Evolutionary conservation across 1,140 invertebrate species (phyloP), one percentile per base, ranked within the genome.

Genomic region (Dolichoris vasculosae): DNA sequence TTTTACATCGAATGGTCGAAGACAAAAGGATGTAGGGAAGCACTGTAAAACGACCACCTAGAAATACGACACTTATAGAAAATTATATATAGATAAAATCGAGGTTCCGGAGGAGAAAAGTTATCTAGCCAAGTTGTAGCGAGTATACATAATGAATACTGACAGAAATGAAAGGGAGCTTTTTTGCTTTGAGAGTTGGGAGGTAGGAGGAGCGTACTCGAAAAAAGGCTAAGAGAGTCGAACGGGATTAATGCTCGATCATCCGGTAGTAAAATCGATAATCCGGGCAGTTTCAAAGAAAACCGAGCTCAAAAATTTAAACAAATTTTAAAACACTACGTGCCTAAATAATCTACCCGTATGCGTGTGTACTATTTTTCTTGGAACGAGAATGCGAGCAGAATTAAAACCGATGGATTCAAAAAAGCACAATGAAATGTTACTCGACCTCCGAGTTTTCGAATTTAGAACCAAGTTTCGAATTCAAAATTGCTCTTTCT

Each of bases 311-410:
- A 35, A 35, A 46, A 67, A 67, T 46, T 63, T 69, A 48, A 69
- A 48, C 6, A 48, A 17, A 76, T 63, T 32, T 51, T 55, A 84
- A 46, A 55, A 85, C 78, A 85, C 84, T 71, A 85, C 78, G 84
- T 85, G 84, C 84, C 84, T 85, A 76, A 75, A 85, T 85, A 76
- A 81, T 71, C 81, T 76, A 81, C 69, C 78, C 76, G 48, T 48
- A 85, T 81, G 78, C 76, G 55, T 81, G 69, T 83, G 71, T 71
- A 83, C 38, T 64, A 40, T 73, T 51, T 73, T 73, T 81, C 15
- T 63, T 40, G 26, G 26, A n/a, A 23, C 15, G 43, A 71, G 8
- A 48, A 38, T 30, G n/a, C n/a, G 17, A 17, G 7, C 0, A 17
- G 3, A 15, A 38, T 8, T n/a, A 67, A 67, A 30, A 67, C n/a